Conservation (phyloP, 2,888 invertebrate species). For the Tenodera sinensis region DNA sequence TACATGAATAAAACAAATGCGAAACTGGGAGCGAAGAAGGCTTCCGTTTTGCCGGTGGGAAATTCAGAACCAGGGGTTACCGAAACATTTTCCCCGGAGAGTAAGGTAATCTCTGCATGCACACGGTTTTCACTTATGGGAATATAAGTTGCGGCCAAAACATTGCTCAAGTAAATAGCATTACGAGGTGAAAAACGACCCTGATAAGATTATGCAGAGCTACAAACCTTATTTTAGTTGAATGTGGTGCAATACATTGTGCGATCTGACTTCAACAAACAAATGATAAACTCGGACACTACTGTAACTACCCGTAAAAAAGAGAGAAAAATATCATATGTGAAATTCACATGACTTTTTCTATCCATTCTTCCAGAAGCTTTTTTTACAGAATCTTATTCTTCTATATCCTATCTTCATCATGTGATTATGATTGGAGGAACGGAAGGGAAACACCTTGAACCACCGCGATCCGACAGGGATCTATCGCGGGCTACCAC, state of each 20-base stretch:
- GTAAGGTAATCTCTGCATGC: neutral
- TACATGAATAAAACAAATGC: conserved; percentile 32
- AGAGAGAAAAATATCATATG: no score
- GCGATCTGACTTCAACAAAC: no score
- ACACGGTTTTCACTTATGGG: neutral
- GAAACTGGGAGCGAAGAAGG: conserved; percentile 16
- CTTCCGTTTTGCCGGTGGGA: conserved; percentile 22
- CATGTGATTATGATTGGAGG: no score
- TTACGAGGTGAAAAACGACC: neutral
- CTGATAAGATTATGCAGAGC: neutral
- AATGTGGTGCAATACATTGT: neutral
- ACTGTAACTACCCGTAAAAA: no score
- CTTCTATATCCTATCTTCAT: no score
- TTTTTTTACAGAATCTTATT: no score
- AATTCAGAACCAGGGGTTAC: conserved; percentile 4
- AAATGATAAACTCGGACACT: no score
- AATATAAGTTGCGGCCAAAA: neutral
- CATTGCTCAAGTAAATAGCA: neutral
- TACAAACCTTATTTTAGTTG: neutral
- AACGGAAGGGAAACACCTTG: no score
- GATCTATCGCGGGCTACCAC: no score
- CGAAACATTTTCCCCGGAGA: neutral
- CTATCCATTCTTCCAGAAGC: no score
- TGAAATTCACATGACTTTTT: no score
- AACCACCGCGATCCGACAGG: no score